Base-by-base conservation (phyloP, 2,888 invertebrate genomes). In the Pollenia griseotomentosa region DNA sequence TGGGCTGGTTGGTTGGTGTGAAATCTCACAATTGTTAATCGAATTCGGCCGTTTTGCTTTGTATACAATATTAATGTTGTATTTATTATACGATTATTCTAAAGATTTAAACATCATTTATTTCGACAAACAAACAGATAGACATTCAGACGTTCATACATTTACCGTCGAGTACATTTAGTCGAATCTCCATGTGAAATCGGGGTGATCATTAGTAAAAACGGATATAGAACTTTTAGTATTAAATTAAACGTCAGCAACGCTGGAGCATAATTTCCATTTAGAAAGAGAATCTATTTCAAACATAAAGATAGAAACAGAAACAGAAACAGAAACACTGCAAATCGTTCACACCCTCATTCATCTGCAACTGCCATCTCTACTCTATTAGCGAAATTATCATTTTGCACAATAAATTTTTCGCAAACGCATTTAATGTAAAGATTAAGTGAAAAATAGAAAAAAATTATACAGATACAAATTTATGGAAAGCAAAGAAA, bases 171-270 rank as follows among this genome's bases (percentile, higher is more conserved):
- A 33, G 40, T 55, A 71, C 55, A 59, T 59, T 48, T 19, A n/a
- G 16, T 71, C 6, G 68, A 75, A 73, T 74, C 48, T 82, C 7
- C 53, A 19, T 48, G 3, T 70, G 63, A 42, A 75, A 70, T 74
- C 48, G 48, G 78, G 84, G 81, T 79, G 84, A 81, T 78, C 68
- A 74, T 80, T 73, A 78, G 55, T 70, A 81, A 53, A 81, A 84
- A 73, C 71, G 81, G 77, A 84, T 83, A 73, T 84, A 74, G 68
- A 74, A 78, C 63, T 81, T 87, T 84, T 81, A 87, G 87, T 87
- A 81, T 81, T 68, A 63, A 78, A 78, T 77, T 87, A 65, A 84
- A 87, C 84, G 81, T 77, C 87, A 84, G 84, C 87, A 81, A 81
- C 19, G 87, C 78, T 87, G 78, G 87, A 87, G 83, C 80, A 80